Percentiles rank a stretch among this genome's conserved stretches.
Conservation (phyloP, 1,140 invertebrate species). For the Sogatella furcifera region DNA sequence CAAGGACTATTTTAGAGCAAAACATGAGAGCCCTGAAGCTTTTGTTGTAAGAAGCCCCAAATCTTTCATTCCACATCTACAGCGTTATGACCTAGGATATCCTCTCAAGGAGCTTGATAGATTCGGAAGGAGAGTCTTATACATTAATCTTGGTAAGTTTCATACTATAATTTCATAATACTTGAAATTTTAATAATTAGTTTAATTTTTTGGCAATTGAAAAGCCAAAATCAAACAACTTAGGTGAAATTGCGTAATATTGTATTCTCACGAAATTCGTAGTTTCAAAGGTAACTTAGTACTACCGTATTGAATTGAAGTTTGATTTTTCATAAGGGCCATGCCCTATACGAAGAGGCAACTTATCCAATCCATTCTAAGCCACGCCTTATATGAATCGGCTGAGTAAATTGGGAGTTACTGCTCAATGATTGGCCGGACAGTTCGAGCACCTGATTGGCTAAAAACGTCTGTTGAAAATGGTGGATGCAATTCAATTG, state of each 20-base stretch:
- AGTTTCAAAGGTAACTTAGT: neutral
- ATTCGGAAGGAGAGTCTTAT: constrained; percentile 8
- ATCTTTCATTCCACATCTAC: constrained; percentile 4
- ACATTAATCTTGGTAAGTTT: constrained; percentile 17
- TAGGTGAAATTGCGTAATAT: too few species aligned
- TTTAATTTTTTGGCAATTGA: neutral
- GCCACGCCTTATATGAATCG: too few species aligned
- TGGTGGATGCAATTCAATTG: too few species aligned
- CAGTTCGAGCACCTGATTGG: neutral
- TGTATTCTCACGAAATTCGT: neutral
- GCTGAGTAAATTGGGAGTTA: neutral
- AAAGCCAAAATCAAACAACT: too few species aligned
- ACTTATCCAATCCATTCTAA: neutral
- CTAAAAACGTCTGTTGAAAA: too few species aligned
- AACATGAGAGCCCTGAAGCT: constrained; percentile 17
- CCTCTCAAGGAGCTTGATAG: constrained; percentile 9
- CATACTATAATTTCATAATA: neutral
- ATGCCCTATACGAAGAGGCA: too few species aligned
- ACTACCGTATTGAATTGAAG: neutral
- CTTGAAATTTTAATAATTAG: neutral
- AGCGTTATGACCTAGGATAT: constrained; percentile 17
- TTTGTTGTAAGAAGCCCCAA: constrained; percentile 15
- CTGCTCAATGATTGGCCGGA: neutral
- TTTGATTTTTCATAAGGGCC: too few species aligned
- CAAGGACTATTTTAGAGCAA: constrained; percentile 20